Conservation (phyloP, 1,140 invertebrate genomes). For the Drosophila subobscura region DNA sequence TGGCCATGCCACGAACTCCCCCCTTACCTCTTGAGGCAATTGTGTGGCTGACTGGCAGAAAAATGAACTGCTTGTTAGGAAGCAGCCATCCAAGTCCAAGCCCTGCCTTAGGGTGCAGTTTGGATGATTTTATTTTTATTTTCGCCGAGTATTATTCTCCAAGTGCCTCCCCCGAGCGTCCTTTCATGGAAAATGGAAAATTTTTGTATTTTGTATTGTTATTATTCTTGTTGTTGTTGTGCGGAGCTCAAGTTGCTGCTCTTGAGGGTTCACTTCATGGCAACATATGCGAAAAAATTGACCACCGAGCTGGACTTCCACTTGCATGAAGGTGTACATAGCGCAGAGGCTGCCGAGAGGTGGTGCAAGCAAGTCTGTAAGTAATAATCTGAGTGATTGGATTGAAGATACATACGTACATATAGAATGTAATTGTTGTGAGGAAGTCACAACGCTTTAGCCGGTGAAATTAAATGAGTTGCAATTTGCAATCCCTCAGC, state of each 20-base stretch:
- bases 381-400: conserved; percentile 32
- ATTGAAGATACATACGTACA: conserved; percentile 7
- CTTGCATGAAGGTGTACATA: conserved; percentile 25
- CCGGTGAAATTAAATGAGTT: too few species aligned
- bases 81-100: conserved; percentile 23
- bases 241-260: conserved; percentile 45
- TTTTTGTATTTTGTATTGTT: conserved; percentile 42
- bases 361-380: conserved; percentile 21
- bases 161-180: conserved; percentile 35
- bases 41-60: conserved; percentile 66
- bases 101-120: conserved; percentile 55
- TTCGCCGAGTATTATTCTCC: conserved; percentile 34
- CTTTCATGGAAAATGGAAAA: conserved; percentile 65
- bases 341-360: conserved; percentile 11
- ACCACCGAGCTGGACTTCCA: conserved; percentile 35
- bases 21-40: conserved; percentile 37
- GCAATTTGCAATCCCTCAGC: too few species aligned
- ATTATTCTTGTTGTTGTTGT: conserved; percentile 29
- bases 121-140: conserved; percentile 49
- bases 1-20: not conserved
- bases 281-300: conserved; percentile 76
- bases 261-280: conserved; percentile 62
- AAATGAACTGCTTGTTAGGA: conserved; percentile 58
- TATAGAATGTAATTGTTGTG: conserved; percentile 24
- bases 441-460: not conserved